A percentile compares a stretch with the other conserved stretches of the same genome.
Evolutionary conservation across 2,797 vertebrate genomes (phyloP).

Genomic region (Melanotaenia nigrans): DNA sequence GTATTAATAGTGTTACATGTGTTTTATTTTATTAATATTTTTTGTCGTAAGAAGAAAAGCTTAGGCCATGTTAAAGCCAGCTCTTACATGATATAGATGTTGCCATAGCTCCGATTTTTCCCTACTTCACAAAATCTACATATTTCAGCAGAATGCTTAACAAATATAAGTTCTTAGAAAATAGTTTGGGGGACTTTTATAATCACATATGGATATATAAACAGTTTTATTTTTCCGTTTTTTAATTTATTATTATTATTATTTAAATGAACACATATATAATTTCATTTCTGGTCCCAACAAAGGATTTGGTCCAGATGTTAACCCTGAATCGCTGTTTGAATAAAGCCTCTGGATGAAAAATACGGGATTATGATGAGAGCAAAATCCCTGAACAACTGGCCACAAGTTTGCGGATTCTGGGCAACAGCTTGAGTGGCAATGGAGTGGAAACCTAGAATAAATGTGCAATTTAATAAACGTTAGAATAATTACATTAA

Average conservation of each 20-base stretch:
- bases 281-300: constrained; percentile 17
- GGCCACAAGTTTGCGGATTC: constrained; percentile 27
- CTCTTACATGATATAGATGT: too few species aligned
- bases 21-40: too few species aligned
- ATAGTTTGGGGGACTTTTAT: too few species aligned
- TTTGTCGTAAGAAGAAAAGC: too few species aligned
- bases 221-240: neutral
- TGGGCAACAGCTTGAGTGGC: constrained; percentile 16
- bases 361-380: constrained; percentile 57
- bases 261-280: neutral
- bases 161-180: too few species aligned
- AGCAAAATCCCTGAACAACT: constrained; percentile 64
- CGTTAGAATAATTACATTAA: neutral
- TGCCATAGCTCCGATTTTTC: too few species aligned
- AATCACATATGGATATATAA: neutral
- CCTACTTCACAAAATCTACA: too few species aligned
- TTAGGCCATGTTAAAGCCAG: too few species aligned
- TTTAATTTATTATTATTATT: too few species aligned
- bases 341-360: constrained; percentile 61
- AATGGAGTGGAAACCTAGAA: constrained; percentile 2
- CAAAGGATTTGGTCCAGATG: constrained; percentile 72
- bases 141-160: too few species aligned
- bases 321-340: constrained; percentile 50
- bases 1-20: too few species aligned
- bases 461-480: neutral